Evolutionary conservation across 2,888 invertebrate species (phyloP).

Genomic region (Heliconius sara): DNA sequence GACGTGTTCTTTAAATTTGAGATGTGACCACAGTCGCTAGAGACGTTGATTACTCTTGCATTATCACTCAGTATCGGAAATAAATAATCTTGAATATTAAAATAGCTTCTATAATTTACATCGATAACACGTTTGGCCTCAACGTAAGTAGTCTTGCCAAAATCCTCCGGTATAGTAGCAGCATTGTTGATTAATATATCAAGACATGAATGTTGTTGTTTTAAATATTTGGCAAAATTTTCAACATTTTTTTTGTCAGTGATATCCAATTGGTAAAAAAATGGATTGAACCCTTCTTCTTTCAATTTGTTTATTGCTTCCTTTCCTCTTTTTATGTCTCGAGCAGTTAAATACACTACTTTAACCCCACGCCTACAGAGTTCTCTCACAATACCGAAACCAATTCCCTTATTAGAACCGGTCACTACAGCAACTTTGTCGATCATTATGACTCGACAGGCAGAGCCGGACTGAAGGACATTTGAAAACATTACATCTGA

Average conservation of each 20-base stretch:
- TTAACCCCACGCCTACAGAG: constrained; percentile 85
- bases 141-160: constrained; percentile 50
- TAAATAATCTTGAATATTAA: constrained; percentile 52
- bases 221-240: constrained; percentile 51
- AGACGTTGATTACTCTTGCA: constrained; percentile 53
- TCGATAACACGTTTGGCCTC: constrained; percentile 53
- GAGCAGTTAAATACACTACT: constrained; percentile 86
- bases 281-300: constrained; percentile 71
- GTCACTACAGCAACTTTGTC: constrained; percentile 75
- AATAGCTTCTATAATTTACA: constrained; percentile 52
- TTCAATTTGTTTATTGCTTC: constrained; percentile 81
- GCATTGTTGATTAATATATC: constrained; percentile 59
- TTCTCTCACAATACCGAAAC: constrained; percentile 85
- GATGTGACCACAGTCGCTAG: constrained; percentile 51
- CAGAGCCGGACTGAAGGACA: constrained; percentile 14
- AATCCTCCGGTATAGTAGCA: constrained; percentile 48
- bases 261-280: constrained; percentile 55
- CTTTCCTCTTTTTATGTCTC: constrained; percentile 80
- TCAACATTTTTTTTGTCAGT: constrained; percentile 52
- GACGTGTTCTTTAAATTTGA: constrained; percentile 51
- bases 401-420: constrained; percentile 87
- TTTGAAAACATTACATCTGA: background rate
- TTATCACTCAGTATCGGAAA: constrained; percentile 52
- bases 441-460: constrained; percentile 49
- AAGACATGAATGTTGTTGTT: constrained; percentile 52